phyloP scores from a whole-genome alignment of 2,113 vertebrate species.

The Suncus etruscus region DNA sequence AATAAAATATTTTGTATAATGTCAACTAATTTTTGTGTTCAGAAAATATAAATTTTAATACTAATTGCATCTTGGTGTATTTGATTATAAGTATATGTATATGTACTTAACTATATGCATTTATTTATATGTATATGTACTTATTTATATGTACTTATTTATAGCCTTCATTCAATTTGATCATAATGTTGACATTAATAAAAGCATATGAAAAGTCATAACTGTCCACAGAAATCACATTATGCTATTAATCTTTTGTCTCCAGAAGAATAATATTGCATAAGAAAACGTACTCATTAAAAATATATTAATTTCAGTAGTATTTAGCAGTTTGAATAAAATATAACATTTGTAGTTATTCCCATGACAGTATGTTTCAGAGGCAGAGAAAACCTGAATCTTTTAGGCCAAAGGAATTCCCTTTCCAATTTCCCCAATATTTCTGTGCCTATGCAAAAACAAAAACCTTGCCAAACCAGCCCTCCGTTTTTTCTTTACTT shows the following conservation, averaged over 20 bases:
- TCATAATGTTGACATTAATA: background rate
- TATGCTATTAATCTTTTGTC: background rate
- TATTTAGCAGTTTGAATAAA: conserved; percentile 16
- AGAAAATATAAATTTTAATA: conserved; percentile 24
- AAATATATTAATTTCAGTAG: background rate
- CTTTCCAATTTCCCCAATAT: no score
- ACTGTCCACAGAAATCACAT: background rate
- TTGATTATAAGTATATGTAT: background rate
- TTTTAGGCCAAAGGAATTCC: no score
- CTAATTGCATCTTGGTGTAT: no score
- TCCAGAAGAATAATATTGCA: background rate
- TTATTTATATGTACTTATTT: no score
- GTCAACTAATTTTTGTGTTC: background rate
- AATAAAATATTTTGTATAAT: background rate
- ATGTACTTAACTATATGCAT: no score
- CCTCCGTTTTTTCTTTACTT: no score
- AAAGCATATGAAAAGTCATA: background rate
- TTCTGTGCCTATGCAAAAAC: no score
- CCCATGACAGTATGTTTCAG: background rate
- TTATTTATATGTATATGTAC: background rate
- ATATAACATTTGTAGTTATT: background rate
- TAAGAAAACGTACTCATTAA: background rate
- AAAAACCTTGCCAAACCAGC: no score
- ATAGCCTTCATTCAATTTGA: background rate
- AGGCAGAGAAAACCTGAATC: no score